Conservation (phyloP, 2,113 vertebrate species). For the Eurystomus gularis region DNA sequence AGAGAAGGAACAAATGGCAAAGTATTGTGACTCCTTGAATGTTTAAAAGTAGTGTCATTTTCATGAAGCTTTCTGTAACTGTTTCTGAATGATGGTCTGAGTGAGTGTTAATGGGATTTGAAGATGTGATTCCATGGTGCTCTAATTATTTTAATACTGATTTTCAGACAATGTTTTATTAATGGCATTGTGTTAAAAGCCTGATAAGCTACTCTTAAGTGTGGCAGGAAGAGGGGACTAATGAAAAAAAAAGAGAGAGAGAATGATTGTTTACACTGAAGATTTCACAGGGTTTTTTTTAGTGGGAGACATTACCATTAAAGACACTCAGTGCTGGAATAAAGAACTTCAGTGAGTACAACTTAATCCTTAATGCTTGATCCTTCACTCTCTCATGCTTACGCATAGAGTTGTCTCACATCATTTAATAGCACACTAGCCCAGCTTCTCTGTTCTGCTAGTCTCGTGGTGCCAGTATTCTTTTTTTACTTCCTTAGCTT, state of each 20-base stretch:
- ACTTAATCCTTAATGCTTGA: not conserved
- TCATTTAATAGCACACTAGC: not conserved
- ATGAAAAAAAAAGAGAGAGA: not conserved
- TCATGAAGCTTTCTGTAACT: not conserved
- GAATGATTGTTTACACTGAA: not conserved
- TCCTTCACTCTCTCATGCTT: not conserved
- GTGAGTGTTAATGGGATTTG: constrained; percentile 44
- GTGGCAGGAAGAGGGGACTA: not conserved
- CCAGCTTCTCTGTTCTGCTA: not conserved
- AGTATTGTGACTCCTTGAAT: not conserved
- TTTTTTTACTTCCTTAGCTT: not conserved
- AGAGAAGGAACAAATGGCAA: not conserved
- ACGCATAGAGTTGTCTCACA: not conserved
- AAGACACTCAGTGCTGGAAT: not conserved
- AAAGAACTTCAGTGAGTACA: not conserved
- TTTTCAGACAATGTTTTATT: constrained; percentile 50
- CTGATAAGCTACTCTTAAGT: constrained; percentile 33
- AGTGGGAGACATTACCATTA: not conserved
- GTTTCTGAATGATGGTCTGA: constrained; percentile 28
- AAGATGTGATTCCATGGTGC: constrained; percentile 28
- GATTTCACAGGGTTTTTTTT: not conserved
- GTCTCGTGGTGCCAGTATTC: not conserved
- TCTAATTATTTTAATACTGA: constrained; percentile 53
- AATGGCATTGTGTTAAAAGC: constrained; percentile 43
- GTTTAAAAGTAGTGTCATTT: not conserved